Conservation (phyloP, 2,797 vertebrate genomes). For the Lepilemur ruficaudatus region DNA sequence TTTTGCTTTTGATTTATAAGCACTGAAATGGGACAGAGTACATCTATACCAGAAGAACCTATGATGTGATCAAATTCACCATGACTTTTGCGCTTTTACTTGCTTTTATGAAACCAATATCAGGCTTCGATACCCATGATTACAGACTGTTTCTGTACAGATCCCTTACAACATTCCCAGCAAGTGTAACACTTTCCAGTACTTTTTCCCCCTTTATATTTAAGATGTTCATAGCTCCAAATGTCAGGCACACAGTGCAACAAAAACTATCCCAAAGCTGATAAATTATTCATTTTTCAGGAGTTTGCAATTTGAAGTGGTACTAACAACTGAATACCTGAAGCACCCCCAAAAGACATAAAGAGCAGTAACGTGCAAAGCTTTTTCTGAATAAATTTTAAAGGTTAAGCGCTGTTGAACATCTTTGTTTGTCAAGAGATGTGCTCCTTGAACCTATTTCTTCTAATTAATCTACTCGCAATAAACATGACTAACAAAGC, state of each 20-base stretch:
- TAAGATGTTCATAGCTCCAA: slow-evolving; percentile 52
- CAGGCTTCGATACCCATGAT: slow-evolving; percentile 34
- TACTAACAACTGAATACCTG: slow-evolving; percentile 23
- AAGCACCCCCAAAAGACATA: slow-evolving; percentile 59
- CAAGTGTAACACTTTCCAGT: background rate
- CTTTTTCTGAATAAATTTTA: slow-evolving; percentile 22
- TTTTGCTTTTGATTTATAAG: background rate
- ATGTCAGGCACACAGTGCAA: background rate
- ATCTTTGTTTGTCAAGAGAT: slow-evolving; percentile 62
- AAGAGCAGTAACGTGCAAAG: slow-evolving; percentile 11
- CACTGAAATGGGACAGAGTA: background rate
- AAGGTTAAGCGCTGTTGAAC: slow-evolving; percentile 51
- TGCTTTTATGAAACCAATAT: slow-evolving; percentile 21
- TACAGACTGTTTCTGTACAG: slow-evolving; percentile 31
- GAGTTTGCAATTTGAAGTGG: slow-evolving; percentile 43
- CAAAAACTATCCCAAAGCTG: slow-evolving; percentile 50
- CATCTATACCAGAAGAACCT: background rate
- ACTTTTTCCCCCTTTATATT: background rate
- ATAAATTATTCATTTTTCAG: slow-evolving; percentile 73
- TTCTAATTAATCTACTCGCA: slow-evolving; percentile 53
- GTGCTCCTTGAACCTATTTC: slow-evolving; percentile 44
- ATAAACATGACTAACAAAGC: slow-evolving; percentile 39
- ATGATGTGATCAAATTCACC: background rate
- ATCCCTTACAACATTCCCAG: background rate
- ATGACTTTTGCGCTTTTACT: background rate